Conservation (phyloP, 2,888 invertebrate species). For the Cataglyphis albicans region DNA sequence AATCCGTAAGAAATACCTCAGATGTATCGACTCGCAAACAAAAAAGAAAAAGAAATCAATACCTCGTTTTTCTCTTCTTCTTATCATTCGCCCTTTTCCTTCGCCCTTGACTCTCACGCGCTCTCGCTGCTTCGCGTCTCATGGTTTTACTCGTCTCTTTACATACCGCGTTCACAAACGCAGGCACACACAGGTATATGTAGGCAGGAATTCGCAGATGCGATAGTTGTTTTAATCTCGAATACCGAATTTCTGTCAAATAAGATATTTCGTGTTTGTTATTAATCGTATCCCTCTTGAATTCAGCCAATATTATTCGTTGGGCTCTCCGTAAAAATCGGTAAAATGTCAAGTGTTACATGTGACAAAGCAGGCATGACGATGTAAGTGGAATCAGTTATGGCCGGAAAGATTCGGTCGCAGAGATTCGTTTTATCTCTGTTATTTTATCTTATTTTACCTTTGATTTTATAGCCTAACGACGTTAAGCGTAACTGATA, state of each 20-base stretch:
- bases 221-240: conserved; percentile 55
- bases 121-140: conserved; percentile 29
- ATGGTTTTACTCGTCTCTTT: conserved; percentile 67
- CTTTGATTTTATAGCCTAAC: background rate
- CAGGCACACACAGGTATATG: conserved; percentile 5
- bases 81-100: conserved; percentile 39
- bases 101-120: conserved; percentile 51
- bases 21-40: too few relatives aligned
- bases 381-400: conserved; percentile 25
- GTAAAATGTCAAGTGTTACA: conserved; percentile 6
- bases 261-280: conserved; percentile 49
- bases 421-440: conserved; percentile 17
- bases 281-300: conserved; percentile 33
- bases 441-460: conserved; percentile 4
- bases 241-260: conserved; percentile 64
- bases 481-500: conserved; percentile 18
- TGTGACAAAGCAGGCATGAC: conserved; percentile 1
- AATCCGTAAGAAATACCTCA: too few relatives aligned
- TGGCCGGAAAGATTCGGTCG: background rate
- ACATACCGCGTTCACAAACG: conserved; percentile 64
- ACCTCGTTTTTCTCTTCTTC: conserved; percentile 57
- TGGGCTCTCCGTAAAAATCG: background rate
- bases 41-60: background rate
- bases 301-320: conserved; percentile 16
- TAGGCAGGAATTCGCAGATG: conserved; percentile 66